Percentiles rank a stretch among this genome's conserved stretches.
Conservation (phyloP, 2,888 invertebrate species). For the Drosophila anomelani region DNA sequence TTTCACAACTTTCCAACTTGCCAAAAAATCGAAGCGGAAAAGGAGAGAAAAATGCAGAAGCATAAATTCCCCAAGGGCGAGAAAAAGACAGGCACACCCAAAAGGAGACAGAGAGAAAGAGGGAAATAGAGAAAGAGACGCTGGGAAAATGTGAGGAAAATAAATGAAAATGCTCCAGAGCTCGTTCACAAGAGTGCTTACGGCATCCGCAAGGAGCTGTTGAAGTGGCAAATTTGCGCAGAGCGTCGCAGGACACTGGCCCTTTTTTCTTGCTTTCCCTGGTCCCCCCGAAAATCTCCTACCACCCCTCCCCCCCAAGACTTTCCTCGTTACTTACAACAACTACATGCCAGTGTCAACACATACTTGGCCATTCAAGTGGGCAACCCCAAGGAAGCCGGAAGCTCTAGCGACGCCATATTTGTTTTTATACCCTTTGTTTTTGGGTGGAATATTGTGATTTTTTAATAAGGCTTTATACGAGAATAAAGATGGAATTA, state of each 20-base stretch:
- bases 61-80: conserved; percentile 67
- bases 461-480: not conserved
- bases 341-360: conserved; percentile 84
- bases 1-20: conserved; percentile 84
- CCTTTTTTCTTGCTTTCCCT: conserved; percentile 5
- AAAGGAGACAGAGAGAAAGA: conserved; percentile 7
- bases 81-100: conserved; percentile 1
- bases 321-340: conserved; percentile 82
- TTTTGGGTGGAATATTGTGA: too few species aligned
- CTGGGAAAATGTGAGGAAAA: conserved; percentile 79
- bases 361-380: conserved; percentile 83
- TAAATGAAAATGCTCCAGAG: conserved; percentile 84
- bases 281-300: not conserved
- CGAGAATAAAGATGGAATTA: too few species aligned
- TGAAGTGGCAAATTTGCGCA: conserved; percentile 84
- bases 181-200: conserved; percentile 84
- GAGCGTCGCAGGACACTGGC: conserved; percentile 72
- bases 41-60: conserved; percentile 56
- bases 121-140: conserved; percentile 32
- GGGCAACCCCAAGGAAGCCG: conserved; percentile 56
- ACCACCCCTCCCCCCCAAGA: conserved; percentile 8
- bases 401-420: conserved; percentile 66
- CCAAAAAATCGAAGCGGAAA: conserved; percentile 73
- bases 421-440: conserved; percentile 60
- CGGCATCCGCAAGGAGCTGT: conserved; percentile 84